Conservation (phyloP, 2,113 vertebrate genomes). For the Spilogale gracilis region DNA sequence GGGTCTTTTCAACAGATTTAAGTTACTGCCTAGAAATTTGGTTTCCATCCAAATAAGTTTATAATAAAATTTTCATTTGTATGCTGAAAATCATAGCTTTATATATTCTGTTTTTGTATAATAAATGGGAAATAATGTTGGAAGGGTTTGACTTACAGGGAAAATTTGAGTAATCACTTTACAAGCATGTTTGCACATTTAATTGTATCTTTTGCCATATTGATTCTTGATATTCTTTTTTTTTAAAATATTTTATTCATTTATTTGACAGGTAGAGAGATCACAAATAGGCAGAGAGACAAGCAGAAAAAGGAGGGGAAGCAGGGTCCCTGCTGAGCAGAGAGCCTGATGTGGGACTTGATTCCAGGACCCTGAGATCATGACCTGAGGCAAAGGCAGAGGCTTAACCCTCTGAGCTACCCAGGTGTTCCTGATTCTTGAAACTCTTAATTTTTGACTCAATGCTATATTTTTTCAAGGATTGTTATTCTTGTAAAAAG, state of each 20-base stretch:
- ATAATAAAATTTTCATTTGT: not conserved
- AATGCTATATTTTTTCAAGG: not conserved
- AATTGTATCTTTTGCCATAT: not conserved
- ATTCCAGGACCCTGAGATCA: no score
- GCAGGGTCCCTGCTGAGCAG: no score
- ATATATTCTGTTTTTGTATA: not conserved
- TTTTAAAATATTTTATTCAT: no score
- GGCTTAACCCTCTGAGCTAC: no score
- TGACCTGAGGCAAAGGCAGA: no score
- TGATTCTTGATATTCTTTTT: not conserved
- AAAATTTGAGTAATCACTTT: not conserved
- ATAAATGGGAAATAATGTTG: not conserved
- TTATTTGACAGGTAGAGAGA: no score
- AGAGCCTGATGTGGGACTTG: no score
- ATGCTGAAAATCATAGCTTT: not conserved
- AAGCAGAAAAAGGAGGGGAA: no score
- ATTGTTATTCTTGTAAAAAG: not conserved
- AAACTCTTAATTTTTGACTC: not conserved
- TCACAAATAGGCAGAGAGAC: no score
- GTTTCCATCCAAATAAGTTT: not conserved
- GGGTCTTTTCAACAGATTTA: not conserved
- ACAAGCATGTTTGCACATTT: not conserved
- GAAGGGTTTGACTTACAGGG: not conserved
- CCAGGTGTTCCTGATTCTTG: not conserved
- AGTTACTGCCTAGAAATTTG: not conserved